A percentile compares a stretch with the other conserved stretches of the same genome.
phyloP scores from a whole-genome alignment of 1,140 invertebrate species.

The Sinonovacula constricta region DNA sequence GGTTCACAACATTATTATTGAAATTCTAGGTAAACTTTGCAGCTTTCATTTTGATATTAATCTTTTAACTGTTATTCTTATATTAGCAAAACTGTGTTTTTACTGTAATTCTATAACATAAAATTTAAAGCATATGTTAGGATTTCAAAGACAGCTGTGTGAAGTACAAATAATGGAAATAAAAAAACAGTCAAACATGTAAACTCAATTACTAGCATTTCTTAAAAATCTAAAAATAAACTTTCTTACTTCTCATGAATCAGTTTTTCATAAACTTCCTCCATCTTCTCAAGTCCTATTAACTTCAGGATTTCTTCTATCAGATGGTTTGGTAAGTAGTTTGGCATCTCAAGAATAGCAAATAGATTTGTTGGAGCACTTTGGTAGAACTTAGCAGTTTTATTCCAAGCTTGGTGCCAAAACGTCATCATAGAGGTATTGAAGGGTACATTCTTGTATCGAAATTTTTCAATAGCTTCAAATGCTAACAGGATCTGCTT shows the following conservation, averaged over 20 bases:
- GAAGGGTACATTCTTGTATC: conserved; percentile 60
- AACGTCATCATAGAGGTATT: conserved; percentile 68
- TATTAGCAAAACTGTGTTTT: too few species aligned
- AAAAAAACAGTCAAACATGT: too few species aligned
- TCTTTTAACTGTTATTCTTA: too few species aligned
- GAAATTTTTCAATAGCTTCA: conserved; percentile 57
- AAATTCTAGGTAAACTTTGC: too few species aligned
- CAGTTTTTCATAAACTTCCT: conserved; percentile 51
- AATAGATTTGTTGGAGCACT: conserved; percentile 68
- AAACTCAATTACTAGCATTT: too few species aligned
- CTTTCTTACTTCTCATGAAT: conserved; percentile 55
- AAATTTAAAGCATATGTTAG: too few species aligned
- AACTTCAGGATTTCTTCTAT: conserved; percentile 66
- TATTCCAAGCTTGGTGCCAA: conserved; percentile 71
- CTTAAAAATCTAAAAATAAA: too few species aligned
- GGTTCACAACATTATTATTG: too few species aligned
- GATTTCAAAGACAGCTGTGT: too few species aligned
- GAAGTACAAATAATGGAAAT: too few species aligned
- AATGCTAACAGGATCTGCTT: conserved; percentile 59
- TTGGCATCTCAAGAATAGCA: conserved; percentile 55
- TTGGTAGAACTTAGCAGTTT: conserved; percentile 55
- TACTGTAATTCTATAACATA: too few species aligned
- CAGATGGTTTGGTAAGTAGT: conserved; percentile 56
- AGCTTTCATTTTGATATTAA: too few species aligned
- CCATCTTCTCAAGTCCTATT: conserved; percentile 61